Conservation (phyloP, 2,888 invertebrate species). For the Pharmacophagus antenor region DNA sequence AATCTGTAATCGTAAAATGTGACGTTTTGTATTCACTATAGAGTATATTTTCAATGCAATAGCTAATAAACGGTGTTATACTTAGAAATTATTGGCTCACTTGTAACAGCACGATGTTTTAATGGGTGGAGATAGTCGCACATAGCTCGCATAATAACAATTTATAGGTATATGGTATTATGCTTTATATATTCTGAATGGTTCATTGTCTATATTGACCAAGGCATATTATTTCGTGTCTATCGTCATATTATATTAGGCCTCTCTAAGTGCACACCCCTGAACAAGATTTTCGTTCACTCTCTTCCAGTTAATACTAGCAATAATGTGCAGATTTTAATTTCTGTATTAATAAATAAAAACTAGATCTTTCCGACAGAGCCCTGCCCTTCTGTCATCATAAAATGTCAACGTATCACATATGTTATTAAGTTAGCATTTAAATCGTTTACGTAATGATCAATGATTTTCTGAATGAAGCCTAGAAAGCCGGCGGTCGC, state of each 20-base stretch:
- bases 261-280: no score
- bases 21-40: neutral
- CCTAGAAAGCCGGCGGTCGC: neutral
- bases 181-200: neutral
- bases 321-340: no score
- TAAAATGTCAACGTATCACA: slow-evolving; percentile 1
- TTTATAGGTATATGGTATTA: neutral
- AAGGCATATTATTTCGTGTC: no score
- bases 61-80: neutral
- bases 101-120: slow-evolving; percentile 14
- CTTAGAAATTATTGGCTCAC: slow-evolving; percentile 22
- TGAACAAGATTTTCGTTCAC: no score
- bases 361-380: neutral
- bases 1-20: slow-evolving; percentile 7
- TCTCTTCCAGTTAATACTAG: no score
- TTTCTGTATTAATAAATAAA: no score
- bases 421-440: neutral
- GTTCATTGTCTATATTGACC: neutral
- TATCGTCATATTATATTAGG: no score
- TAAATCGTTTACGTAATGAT: neutral
- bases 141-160: neutral
- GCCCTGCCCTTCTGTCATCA: neutral
- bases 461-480: neutral
- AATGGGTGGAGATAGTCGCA: slow-evolving; percentile 7
- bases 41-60: neutral